phyloP scores from a whole-genome alignment of 2,113 vertebrate species.

The Lasiurus cinereus region DNA sequence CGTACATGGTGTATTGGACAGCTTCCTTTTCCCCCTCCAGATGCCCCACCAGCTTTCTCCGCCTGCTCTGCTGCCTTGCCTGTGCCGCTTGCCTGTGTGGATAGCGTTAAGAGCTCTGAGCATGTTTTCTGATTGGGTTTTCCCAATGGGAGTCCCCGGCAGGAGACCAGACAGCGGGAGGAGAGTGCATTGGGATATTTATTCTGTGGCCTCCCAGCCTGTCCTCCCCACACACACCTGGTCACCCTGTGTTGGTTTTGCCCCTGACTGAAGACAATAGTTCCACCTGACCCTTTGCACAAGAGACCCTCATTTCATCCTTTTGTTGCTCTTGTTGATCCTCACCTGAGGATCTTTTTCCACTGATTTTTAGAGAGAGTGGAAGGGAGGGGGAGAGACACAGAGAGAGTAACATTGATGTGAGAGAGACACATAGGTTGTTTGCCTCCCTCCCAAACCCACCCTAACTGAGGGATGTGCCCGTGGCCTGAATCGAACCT shows the following conservation, averaged over 20 bases:
- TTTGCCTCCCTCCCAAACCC: too few species aligned
- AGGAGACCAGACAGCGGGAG: neutral
- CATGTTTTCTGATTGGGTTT: neutral
- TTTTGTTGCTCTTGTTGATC: neutral
- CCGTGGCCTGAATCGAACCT: too few species aligned
- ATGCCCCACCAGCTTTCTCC: neutral
- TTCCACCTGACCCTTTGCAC: neutral
- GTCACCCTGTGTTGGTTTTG: neutral
- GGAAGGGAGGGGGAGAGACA: too few species aligned
- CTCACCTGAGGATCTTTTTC: too few species aligned
- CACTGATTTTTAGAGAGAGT: too few species aligned
- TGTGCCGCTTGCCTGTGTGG: too few species aligned
- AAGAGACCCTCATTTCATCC: neutral
- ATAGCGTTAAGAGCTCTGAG: neutral
- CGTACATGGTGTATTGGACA: neutral
- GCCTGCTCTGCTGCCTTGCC: neutral
- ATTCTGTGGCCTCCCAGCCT: neutral
- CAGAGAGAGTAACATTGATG: too few species aligned
- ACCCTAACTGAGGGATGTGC: too few species aligned
- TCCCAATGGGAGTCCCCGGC: neutral
- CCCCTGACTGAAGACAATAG: neutral
- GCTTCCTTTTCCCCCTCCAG: neutral
- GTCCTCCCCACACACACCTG: rapidly evolving
- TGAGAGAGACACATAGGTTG: too few species aligned
- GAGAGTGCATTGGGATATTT: neutral